Conservation (phyloP, 1,140 invertebrate genomes). For the Uloborus diversus region DNA sequence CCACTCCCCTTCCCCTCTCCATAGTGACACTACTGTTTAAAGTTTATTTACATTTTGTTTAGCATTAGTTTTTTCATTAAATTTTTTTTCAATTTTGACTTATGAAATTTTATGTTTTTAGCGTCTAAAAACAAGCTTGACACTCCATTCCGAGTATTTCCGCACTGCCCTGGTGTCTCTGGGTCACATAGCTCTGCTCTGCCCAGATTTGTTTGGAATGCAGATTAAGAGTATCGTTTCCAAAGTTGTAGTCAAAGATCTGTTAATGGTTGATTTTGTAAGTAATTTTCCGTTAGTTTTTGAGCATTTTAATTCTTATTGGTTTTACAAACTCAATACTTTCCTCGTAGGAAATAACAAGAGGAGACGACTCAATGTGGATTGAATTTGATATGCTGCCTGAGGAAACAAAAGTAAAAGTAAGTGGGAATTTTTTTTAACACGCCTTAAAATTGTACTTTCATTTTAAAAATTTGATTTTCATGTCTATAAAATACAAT, state of each 20-base stretch:
- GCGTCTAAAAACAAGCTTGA: slow-evolving; percentile 70
- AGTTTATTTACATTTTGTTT: no score
- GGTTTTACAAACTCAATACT: neutral
- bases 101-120: slow-evolving; percentile 61
- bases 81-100: no score
- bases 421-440: no score
- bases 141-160: slow-evolving; percentile 83
- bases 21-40: no score
- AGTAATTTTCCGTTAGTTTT: slow-evolving; percentile 11
- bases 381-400: slow-evolving; percentile 87
- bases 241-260: slow-evolving; percentile 93
- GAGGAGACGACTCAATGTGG: slow-evolving; percentile 76
- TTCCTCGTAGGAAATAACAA: slow-evolving; percentile 53
- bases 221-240: slow-evolving; percentile 95
- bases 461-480: no score
- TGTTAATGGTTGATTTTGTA: slow-evolving; percentile 82
- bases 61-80: no score
- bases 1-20: no score
- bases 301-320: neutral
- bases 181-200: slow-evolving; percentile 89
- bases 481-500: no score
- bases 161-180: slow-evolving; percentile 91
- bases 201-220: slow-evolving; percentile 87
- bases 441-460: no score
- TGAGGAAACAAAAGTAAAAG: slow-evolving; percentile 90